Conservation (phyloP, 2,113 vertebrate species). For the Lutjanus erythropterus region DNA sequence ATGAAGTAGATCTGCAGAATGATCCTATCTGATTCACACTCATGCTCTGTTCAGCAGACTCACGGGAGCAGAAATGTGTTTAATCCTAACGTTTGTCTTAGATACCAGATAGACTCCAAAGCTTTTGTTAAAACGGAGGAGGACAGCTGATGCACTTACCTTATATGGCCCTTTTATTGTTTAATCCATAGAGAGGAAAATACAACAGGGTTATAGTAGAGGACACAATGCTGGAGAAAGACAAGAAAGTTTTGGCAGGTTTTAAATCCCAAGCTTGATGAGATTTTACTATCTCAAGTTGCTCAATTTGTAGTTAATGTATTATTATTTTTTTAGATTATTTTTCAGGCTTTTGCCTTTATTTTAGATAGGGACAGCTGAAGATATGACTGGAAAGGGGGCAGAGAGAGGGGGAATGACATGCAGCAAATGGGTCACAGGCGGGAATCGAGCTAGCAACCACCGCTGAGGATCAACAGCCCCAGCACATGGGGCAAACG, state of each 20-base stretch:
- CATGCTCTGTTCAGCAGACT: constrained; percentile 49
- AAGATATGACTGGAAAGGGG: too few relatives aligned
- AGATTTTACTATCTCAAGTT: not conserved
- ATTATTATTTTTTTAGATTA: too few relatives aligned
- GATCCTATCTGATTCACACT: constrained; percentile 54
- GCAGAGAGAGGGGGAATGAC: too few relatives aligned
- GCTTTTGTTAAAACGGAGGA: constrained; percentile 23
- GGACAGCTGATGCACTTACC: not conserved
- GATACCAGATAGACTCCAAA: constrained; percentile 34
- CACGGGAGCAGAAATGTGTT: constrained; percentile 36
- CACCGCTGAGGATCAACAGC: too few relatives aligned
- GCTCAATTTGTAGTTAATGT: too few relatives aligned
- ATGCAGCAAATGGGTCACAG: too few relatives aligned
- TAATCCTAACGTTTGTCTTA: constrained; percentile 15
- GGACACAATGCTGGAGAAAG: constrained; percentile 11
- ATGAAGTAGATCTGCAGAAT: constrained; percentile 69
- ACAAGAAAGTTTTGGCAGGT: constrained; percentile 12
- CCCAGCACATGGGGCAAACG: too few relatives aligned
- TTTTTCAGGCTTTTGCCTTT: too few relatives aligned
- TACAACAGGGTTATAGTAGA: not conserved
- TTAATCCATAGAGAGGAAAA: constrained; percentile 27
- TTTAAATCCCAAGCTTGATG: not conserved
- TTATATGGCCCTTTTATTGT: constrained; percentile 19
- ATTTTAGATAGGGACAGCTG: too few relatives aligned
- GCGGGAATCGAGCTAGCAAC: too few relatives aligned